Evolutionary conservation across 1,140 invertebrate genomes (phyloP), one percentile per base, ranked within the genome.

Genomic region (Meloidogyne hapla): DNA sequence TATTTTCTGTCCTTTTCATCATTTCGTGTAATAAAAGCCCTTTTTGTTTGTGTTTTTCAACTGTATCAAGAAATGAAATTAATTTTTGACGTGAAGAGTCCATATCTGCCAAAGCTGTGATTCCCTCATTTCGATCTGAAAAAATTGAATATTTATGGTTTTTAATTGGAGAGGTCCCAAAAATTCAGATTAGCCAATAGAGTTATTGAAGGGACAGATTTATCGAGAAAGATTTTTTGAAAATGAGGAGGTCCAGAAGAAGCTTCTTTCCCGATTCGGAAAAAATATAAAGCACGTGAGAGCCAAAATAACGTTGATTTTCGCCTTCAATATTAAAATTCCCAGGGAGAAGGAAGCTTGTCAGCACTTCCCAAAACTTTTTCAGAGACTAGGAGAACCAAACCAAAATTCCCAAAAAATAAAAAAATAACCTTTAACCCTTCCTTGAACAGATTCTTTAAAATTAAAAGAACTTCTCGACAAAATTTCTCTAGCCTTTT

Each of bases 401-500:
- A 28, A 75, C 13, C 26, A 75, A 6, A 40, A 21, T n/a, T 40
- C 68, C 21, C 23, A 74, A 64, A 63, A 42, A 45, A 65, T 42
- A 69, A 42, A 23, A 26, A 23, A 38, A 45, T 38, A 56, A 81
- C 56, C 79, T 71, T 80, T 80, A 63, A 80, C 77, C 25, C 73
- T 72, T 9, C 74, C 76, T 23, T 69, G 42, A 6, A 80, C 72
- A 25, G 66, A 62, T 26, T 79, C 74, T 64, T 70, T 69, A 56
- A 83, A 83, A 48, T 81, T 74, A 40, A 81, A 83, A 26, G 83
- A 77, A 69, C 78, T 81, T 21, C 80, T 18, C 10, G 38, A 68
- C 23, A 81, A 61, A 23, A 81, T 81, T 33, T 73, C 63, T 26
- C 81, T 61, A 4, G 80, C 80, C 23, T 81, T 83, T 40, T 81